A percentile compares a stretch with the other conserved stretches of the same genome.
Evolutionary conservation across 1,140 invertebrate genomes (phyloP).

Genomic region (Cydia fagiglandana): DNA sequence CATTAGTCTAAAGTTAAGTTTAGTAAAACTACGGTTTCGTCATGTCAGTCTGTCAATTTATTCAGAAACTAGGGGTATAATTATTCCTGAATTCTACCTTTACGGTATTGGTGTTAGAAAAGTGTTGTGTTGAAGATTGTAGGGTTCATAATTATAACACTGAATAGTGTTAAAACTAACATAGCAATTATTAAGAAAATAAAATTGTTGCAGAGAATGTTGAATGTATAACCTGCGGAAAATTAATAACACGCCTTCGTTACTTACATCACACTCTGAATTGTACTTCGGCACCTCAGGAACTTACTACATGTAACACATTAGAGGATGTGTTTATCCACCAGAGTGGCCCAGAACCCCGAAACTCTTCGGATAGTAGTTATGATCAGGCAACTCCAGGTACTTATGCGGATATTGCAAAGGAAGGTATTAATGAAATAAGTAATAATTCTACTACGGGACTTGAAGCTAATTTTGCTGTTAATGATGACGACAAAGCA

Average conservation of each 20-base stretch:
- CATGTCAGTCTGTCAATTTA: too few relatives aligned
- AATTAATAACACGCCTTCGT: neutral
- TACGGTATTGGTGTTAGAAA: too few relatives aligned
- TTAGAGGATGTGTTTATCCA: slow-evolving; percentile 1
- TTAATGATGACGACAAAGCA: neutral
- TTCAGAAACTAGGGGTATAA: too few relatives aligned
- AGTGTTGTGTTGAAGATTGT: too few relatives aligned
- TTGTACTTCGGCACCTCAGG: neutral
- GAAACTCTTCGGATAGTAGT: neutral
- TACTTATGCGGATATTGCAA: neutral
- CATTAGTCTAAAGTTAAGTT: too few relatives aligned
- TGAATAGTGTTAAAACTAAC: too few relatives aligned
- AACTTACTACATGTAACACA: neutral
- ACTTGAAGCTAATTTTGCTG: neutral
- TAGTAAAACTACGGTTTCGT: too few relatives aligned
- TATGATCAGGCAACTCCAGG: neutral
- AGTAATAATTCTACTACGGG: neutral
- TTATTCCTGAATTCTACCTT: too few relatives aligned
- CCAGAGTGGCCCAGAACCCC: neutral
- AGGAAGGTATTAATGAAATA: neutral
- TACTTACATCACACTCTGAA: slow-evolving; percentile 7
- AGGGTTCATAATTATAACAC: too few relatives aligned
- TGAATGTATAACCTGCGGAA: neutral
- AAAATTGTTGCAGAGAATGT: neutral
- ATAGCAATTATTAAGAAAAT: neutral